phyloP scores from a whole-genome alignment of 1,140 invertebrate species.

The Ips nitidus region DNA sequence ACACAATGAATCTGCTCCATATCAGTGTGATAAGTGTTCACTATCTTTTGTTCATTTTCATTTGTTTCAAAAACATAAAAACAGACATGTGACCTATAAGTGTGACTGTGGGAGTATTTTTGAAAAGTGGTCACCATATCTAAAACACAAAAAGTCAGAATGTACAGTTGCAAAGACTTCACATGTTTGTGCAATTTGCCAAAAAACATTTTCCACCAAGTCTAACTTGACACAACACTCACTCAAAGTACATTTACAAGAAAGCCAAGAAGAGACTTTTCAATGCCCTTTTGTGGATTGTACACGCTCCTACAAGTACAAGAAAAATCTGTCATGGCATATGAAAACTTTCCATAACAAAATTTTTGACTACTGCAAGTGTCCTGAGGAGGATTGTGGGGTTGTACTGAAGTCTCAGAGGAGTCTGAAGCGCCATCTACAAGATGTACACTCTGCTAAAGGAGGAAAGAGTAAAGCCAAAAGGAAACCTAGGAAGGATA shows the following conservation, averaged over 20 bases:
- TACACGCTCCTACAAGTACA: slow-evolving; percentile 21
- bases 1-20: slow-evolving; percentile 13
- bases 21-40: slow-evolving; percentile 16
- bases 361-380: slow-evolving; percentile 5
- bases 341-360: slow-evolving; percentile 28
- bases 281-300: slow-evolving; percentile 24
- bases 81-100: slow-evolving; percentile 14
- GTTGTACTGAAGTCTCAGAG: slow-evolving; percentile 18
- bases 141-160: slow-evolving; percentile 17
- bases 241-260: slow-evolving; percentile 17
- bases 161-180: slow-evolving; percentile 11
- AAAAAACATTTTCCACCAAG: slow-evolving; percentile 23
- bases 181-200: slow-evolving; percentile 23
- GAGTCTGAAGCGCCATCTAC: slow-evolving; percentile 23
- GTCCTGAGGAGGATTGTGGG: slow-evolving; percentile 17
- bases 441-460: not conserved
- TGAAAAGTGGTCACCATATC: slow-evolving; percentile 13
- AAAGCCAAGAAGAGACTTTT: slow-evolving; percentile 12
- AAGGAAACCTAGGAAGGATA: slow-evolving; percentile 28
- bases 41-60: slow-evolving; percentile 15
- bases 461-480: not conserved
- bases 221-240: slow-evolving; percentile 14
- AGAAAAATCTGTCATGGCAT: slow-evolving; percentile 18
- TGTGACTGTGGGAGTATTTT: slow-evolving; percentile 24
- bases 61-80: slow-evolving; percentile 20